Conservation (phyloP, 2,888 invertebrate genomes). For the Lycocerus yunnanus region DNA sequence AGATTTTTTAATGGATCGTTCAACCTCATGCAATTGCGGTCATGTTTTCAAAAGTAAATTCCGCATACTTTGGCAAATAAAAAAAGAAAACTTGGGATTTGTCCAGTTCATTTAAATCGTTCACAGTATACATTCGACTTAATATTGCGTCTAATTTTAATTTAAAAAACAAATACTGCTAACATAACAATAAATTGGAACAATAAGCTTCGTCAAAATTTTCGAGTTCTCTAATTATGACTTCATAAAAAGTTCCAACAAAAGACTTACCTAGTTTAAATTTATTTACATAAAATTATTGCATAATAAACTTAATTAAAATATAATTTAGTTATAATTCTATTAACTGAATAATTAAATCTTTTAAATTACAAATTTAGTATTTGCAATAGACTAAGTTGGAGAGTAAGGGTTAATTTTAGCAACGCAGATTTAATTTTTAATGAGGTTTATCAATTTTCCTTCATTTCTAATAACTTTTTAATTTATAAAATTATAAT, state of each 20-base stretch:
- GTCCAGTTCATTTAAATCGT: conserved; percentile 8
- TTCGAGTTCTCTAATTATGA: too few species aligned
- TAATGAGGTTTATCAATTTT: background rate
- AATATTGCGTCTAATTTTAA: background rate
- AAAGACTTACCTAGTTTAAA: background rate
- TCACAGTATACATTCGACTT: background rate
- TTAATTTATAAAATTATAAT: background rate
- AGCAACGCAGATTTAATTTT: background rate
- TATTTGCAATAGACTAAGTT: background rate
- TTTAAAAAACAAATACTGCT: background rate
- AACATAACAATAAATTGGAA: background rate
- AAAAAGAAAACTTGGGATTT: conserved; percentile 7
- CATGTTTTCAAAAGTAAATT: conserved; percentile 10
- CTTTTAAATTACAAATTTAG: background rate
- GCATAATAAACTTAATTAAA: background rate
- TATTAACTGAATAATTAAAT: background rate
- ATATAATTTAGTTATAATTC: background rate
- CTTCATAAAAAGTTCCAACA: background rate
- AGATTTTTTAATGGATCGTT: background rate
- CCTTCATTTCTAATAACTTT: background rate
- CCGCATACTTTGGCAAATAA: conserved; percentile 13
- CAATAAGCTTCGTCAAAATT: background rate
- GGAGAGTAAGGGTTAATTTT: background rate
- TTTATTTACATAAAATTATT: background rate
- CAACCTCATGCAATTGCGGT: background rate